Base-by-base conservation (phyloP, 2,797 vertebrate genomes). In the Eremophila alpestris region DNA sequence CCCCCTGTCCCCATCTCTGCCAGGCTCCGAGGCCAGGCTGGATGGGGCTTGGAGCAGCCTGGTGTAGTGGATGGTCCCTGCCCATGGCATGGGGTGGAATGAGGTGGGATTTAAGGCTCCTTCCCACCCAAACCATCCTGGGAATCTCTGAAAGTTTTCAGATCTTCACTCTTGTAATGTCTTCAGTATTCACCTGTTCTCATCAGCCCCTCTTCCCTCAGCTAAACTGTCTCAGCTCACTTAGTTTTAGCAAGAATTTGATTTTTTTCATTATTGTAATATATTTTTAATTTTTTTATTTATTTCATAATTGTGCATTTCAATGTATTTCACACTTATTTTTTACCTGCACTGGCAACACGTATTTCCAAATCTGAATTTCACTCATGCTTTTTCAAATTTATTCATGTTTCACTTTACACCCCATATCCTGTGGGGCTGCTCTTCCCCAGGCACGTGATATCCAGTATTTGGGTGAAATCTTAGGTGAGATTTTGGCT, bases 181-280 rank as follows among this genome's bases (percentile, higher is more conserved):
- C n/a, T 78, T 51, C 26, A 11, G 30, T 49, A 17, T 24, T 21
- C 7, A 14, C 4, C 23, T 51, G 15, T 74, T 9, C 23, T n/a
- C 49, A 1, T 60, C 48, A 49, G 16, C 41, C 30, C 30, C 73
- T 56, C 16, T 52, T 59, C 36, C 11, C 19, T 76, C n/a, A 5
- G n/a, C 32, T 71, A 38, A 67, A 45, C 24, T 36, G 7, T 60
- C 32, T 36, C 54, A 74, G 40, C 38, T 86, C n/a, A 56, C 18
- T 40, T 36, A 5, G 11, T 40, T 63, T 15, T 38, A 70, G 32
- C 7, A 51, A 32, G 43, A 70, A 26, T 68, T 30, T 19, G 7
- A 1, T 1, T 14, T 41, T 60, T 46, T 46, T 9, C 2, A 0
- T 18, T 38, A 7, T 19, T 9, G 56, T 5, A 27, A 8, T 48